A percentile compares a stretch with the other conserved stretches of the same genome.
These are phyloP conservation scores for Aphrocallistes beatrix DNA, from an alignment of 37 sponge, comb jelly and placozoan species.

Conservation along the genomic window DNA sequence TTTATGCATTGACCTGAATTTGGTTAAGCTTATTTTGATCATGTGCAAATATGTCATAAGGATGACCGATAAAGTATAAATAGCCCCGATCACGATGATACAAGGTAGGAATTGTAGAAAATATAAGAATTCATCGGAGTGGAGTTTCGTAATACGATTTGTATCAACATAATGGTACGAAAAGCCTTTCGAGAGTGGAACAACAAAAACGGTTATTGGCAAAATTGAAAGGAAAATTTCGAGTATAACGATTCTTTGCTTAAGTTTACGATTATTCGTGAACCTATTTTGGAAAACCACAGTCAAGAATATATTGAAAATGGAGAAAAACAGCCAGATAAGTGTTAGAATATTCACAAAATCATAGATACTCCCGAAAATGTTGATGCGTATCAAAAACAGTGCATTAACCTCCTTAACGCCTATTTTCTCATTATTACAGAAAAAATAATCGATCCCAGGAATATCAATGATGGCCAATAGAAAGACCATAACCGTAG, in stretches of 20 bases:
- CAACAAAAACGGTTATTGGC: not conserved
- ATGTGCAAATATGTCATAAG: not conserved
- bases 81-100: not conserved
- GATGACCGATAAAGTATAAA: not conserved
- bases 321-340: not conserved
- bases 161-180: not conserved
- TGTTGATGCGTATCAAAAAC: not conserved
- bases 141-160: not conserved
- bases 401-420: not conserved
- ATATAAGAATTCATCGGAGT: not conserved
- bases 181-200: not conserved
- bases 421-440: not conserved
- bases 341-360: not conserved
- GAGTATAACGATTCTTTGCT: not conserved
- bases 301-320: not conserved
- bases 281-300: not conserved
- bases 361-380: not conserved
- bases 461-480: not conserved
- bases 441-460: not conserved
- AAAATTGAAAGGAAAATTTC: not conserved
- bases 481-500: not conserved
- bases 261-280: not conserved
- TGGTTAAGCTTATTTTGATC: not conserved
- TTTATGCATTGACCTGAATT: not conserved
- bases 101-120: not conserved